A percentile compares a stretch with the other conserved stretches of the same genome.
Evolutionary conservation across 2,888 invertebrate species (phyloP).

Genomic region (Philopedon plagiatum): DNA sequence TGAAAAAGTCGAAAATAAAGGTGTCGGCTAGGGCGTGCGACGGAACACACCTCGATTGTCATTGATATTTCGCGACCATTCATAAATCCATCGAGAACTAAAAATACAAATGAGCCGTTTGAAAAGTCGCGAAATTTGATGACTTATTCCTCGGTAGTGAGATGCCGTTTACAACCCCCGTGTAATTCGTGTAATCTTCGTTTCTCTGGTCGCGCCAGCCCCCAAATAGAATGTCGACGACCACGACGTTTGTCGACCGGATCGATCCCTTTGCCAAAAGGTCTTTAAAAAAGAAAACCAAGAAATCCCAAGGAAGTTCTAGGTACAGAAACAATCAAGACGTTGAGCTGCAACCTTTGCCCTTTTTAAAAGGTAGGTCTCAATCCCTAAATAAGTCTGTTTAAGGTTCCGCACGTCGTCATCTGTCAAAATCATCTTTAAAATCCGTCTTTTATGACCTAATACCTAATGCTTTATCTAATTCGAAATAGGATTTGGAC

Average conservation of each 20-base stretch:
- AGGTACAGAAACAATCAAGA: slow-evolving; percentile 98
- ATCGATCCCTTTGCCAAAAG: slow-evolving; percentile 99
- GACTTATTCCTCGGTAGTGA: slow-evolving; percentile 62
- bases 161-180: slow-evolving; percentile 63
- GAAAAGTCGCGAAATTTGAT: slow-evolving; percentile 64
- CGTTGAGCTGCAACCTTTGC: slow-evolving; percentile 96
- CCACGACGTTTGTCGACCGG: slow-evolving; percentile 97
- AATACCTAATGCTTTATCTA: slow-evolving; percentile 1
- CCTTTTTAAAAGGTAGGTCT: slow-evolving; percentile 93
- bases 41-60: slow-evolving; percentile 63
- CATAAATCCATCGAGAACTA: slow-evolving; percentile 60
- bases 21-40: slow-evolving; percentile 64
- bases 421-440: slow-evolving; percentile 32
- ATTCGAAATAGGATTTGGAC: neutral
- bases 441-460: slow-evolving; percentile 14
- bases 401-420: slow-evolving; percentile 26
- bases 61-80: slow-evolving; percentile 66
- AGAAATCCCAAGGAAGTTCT: slow-evolving; percentile 99
- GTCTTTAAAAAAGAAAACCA: slow-evolving; percentile 97
- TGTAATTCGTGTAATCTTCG: slow-evolving; percentile 58
- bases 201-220: slow-evolving; percentile 41
- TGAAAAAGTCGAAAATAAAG: slow-evolving; percentile 36
- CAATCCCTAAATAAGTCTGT: slow-evolving; percentile 6
- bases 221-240: slow-evolving; percentile 80
- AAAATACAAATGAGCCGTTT: slow-evolving; percentile 62